Conservation (phyloP, 2,113 vertebrate genomes). For the Psilopogon haemacephalus region DNA sequence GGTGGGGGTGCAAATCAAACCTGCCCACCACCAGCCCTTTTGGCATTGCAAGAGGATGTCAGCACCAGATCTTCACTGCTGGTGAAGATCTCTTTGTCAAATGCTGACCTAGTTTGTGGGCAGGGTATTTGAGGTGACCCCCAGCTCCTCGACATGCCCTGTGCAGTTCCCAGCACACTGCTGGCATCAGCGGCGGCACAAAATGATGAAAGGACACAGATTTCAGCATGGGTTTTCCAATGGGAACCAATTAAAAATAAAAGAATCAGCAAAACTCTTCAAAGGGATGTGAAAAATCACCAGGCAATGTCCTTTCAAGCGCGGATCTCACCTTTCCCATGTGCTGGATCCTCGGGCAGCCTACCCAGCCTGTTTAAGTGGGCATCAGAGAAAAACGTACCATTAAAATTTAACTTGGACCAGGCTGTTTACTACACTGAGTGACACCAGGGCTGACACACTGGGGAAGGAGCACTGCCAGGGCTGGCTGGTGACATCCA, state of each 20-base stretch:
- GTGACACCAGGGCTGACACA: not conserved
- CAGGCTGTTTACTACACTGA: not conserved
- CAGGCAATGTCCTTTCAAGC: constrained; percentile 35
- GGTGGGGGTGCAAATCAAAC: not conserved
- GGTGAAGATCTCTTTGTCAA: not conserved
- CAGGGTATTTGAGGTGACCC: not conserved
- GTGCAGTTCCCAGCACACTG: not conserved
- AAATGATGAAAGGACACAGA: constrained; percentile 49
- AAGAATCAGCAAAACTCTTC: constrained; percentile 58
- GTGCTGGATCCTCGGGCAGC: constrained; percentile 9
- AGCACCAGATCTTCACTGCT: not conserved
- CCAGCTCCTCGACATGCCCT: not conserved
- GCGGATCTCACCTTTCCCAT: constrained; percentile 29
- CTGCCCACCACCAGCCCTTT: not conserved
- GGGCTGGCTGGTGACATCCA: not conserved
- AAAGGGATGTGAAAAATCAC: constrained; percentile 58
- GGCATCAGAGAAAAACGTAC: constrained; percentile 7
- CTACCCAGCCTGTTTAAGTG: constrained; percentile 6
- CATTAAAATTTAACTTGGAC: constrained; percentile 24
- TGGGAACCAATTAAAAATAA: constrained; percentile 71
- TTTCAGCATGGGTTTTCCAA: constrained; percentile 45
- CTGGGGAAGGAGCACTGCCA: not conserved
- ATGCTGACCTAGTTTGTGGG: not conserved
- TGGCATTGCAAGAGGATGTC: not conserved
- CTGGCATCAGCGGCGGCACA: not conserved